Conservation (phyloP, 2,797 vertebrate genomes). For the Miichthys miiuy region DNA sequence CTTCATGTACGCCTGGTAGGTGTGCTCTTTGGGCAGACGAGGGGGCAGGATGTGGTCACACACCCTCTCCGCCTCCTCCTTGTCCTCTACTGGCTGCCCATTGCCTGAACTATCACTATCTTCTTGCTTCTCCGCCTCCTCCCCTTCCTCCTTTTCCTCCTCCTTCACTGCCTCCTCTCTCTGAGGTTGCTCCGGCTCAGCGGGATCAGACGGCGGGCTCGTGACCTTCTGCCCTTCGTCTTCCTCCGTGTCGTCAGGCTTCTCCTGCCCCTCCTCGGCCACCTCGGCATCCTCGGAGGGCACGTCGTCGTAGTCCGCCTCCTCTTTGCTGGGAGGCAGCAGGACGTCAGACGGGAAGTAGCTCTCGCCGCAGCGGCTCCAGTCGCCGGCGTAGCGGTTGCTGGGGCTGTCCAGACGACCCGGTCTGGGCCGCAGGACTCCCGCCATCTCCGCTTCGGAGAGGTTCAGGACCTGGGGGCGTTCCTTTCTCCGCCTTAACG, state of each 20-base stretch:
- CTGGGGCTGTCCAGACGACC: constrained; percentile 94
- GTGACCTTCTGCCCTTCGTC: constrained; percentile 29
- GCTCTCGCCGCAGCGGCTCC: constrained; percentile 92
- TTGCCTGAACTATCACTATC: constrained; percentile 50
- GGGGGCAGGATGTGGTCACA: constrained; percentile 66
- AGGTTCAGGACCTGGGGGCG: constrained; percentile 93
- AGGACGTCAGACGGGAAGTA: constrained; percentile 83
- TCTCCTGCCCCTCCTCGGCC: constrained; percentile 54
- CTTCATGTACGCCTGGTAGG: constrained; percentile 91
- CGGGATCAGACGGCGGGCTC: constrained; percentile 24
- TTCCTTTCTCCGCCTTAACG: constrained; percentile 90
- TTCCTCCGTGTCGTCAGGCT: constrained; percentile 57
- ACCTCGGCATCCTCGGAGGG: constrained; percentile 87
- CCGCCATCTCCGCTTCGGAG: constrained; percentile 80
- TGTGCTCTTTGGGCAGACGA: constrained; percentile 82
- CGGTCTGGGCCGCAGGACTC: constrained; percentile 89
- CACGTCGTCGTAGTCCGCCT: constrained; percentile 92
- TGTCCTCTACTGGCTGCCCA: constrained; percentile 62
- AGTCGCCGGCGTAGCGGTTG: constrained; percentile 98
- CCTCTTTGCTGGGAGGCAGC: constrained; percentile 73
- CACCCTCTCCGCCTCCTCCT: constrained; percentile 55
- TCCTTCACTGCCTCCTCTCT: constrained; percentile 44
- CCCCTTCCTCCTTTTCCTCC: constrained; percentile 38
- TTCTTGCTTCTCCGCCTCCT: constrained; percentile 52
- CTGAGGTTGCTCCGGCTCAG: constrained; percentile 49